Base-by-base conservation (phyloP, 2,113 vertebrate genomes). In the Chaetura pelagica region DNA sequence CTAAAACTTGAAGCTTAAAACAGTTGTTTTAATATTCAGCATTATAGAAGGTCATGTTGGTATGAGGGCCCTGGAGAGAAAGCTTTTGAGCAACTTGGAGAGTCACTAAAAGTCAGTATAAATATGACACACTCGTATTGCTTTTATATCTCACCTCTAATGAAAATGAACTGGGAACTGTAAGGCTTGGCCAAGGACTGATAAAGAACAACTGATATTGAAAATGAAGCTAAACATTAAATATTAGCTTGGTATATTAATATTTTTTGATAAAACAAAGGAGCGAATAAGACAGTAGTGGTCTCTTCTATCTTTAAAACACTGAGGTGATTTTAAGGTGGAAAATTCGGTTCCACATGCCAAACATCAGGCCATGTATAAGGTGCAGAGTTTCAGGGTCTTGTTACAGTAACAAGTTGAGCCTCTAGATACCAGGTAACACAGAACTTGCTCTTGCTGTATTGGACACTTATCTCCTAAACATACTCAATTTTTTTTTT, bases 11-110 rank as follows among this genome's bases (percentile, higher is more conserved):
- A 58, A 81, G 73, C 49, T 93, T 93, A 48, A 96, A 95, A 52
- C 49, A 87, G 57, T 89, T 88, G 83, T 62, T 93, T 95, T 91
- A 93, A 77, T 95, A 93, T 89, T 94, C 86, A 76, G 61, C 54
- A 34, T 15, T 72, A 63, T 14, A 46, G 64, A 94, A 96, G 62
- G 52, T 92, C 76, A 35, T 72, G 69, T 68, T 82, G 57, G 30
- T 44, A 90, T 0, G 9, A 90, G 34, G 35, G 29, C 88, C n/a
- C 27, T 21, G 22, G 52, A 96, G 64, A 88, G 13, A 77, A 88
- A 66, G 80, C 71, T 90, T 82, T 51, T 69, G 59, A 89, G 61
- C 51, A 80, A 61, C 54, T 15, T 7, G 7, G 20, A 22, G 9
- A 72, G 54, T 49, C 48, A 20, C 21, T 74, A 38, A 22, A 84